phyloP scores from a whole-genome alignment of 2,797 vertebrate genomes.

The Darevskia nairensis region DNA sequence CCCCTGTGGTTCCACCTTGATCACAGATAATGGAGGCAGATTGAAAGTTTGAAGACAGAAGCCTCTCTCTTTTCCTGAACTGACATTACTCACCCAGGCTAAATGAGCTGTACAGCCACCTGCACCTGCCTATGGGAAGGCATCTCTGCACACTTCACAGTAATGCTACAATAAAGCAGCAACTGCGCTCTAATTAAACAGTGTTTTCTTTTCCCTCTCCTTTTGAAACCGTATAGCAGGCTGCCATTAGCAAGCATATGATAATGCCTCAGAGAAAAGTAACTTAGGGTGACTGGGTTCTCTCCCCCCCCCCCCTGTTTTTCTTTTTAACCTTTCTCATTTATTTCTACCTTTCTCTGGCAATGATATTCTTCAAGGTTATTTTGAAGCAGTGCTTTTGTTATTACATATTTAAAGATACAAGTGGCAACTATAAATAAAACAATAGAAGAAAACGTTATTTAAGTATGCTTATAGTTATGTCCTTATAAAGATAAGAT shows the following conservation, averaged over 20 bases:
- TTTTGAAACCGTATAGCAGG: constrained; percentile 36
- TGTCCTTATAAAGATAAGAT: constrained; percentile 55
- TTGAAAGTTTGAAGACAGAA: constrained; percentile 82
- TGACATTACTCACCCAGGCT: constrained; percentile 87
- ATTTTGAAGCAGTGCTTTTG: constrained; percentile 50
- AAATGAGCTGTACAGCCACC: constrained; percentile 83
- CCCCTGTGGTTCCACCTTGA: constrained; percentile 83
- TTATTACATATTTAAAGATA: constrained; percentile 36
- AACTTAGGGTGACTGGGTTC: constrained; percentile 10
- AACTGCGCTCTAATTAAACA: constrained; percentile 73
- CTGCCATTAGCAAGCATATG: constrained; percentile 65
- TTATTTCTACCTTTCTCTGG: constrained; percentile 37
- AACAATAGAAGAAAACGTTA: constrained; percentile 31
- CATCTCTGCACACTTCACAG: constrained; percentile 69
- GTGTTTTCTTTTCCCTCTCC: background rate
- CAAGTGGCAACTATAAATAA: constrained; percentile 37
- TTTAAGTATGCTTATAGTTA: constrained; percentile 37
- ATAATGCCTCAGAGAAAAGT: constrained; percentile 61
- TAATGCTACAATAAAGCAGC: constrained; percentile 72
- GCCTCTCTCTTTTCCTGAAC: constrained; percentile 80
- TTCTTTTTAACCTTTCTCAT: constrained; percentile 47
- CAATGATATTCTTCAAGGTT: constrained; percentile 49
- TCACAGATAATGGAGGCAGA: constrained; percentile 82
- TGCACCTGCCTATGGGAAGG: constrained; percentile 76
- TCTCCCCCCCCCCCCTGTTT: no score